Evolutionary conservation across 2,888 invertebrate species (phyloP).

Genomic region (Molorchus minor): DNA sequence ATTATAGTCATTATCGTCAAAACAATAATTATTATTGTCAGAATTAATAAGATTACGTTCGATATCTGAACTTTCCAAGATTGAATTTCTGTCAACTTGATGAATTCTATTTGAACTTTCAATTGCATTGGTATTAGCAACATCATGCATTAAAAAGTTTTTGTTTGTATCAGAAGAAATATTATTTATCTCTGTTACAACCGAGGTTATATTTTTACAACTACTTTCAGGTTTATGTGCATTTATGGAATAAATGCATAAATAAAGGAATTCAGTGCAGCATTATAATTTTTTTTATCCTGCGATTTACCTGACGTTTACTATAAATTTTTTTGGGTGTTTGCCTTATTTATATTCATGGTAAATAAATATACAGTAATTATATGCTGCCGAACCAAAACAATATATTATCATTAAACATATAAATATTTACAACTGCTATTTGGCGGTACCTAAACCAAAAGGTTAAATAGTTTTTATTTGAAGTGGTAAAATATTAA

Average conservation of each 20-base stretch:
- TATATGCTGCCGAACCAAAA: no score
- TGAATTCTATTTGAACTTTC: not conserved
- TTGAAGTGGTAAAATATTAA: no score
- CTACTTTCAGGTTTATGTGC: not conserved
- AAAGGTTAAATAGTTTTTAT: no score
- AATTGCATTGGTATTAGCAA: not conserved
- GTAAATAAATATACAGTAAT: no score
- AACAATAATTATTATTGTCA: not conserved
- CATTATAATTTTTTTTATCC: not conserved
- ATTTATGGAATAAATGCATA: not conserved
- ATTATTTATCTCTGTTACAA: not conserved
- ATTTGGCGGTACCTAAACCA: no score
- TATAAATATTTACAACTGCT: no score
- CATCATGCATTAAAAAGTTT: not conserved
- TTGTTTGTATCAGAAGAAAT: not conserved
- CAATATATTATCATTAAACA: no score
- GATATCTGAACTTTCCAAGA: not conserved
- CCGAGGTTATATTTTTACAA: not conserved
- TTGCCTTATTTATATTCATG: conserved; percentile 4
- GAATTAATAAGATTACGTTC: not conserved
- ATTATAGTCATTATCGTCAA: not conserved
- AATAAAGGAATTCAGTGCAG: no score
- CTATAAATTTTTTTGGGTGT: not conserved
- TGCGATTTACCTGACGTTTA: not conserved
- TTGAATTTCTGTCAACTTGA: not conserved